These are phyloP conservation scores for Paragorgia papillata DNA, from an alignment of 92 coral and sea anemone genomes.

Conservation along the genomic window DNA sequence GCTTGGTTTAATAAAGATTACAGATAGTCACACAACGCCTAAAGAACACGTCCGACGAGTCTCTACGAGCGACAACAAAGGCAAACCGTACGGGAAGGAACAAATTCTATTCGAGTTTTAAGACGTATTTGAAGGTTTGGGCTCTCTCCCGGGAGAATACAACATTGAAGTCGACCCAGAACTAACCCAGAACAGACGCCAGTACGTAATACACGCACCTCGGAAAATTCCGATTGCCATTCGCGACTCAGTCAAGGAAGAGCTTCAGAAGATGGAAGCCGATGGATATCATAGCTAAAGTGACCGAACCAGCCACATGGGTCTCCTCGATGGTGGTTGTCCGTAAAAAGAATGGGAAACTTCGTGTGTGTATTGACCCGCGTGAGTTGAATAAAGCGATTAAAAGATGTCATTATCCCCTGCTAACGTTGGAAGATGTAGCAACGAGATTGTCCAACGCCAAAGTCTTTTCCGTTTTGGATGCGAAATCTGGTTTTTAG, in stretches of 20 bases:
- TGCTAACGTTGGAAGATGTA: no score
- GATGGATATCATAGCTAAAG: constrained; percentile 7
- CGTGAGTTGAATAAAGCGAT: background rate
- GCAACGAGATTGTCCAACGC: constrained; percentile 1
- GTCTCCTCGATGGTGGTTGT: constrained; percentile 29
- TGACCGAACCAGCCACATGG: constrained; percentile 13
- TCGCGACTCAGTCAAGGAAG: constrained; percentile 8
- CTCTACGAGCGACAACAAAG: background rate
- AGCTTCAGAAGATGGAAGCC: constrained; percentile 6
- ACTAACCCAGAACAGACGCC: background rate
- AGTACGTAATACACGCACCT: constrained; percentile 25
- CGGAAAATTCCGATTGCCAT: constrained; percentile 7
- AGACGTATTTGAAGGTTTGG: constrained; percentile 5
- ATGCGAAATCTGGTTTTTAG: no score
- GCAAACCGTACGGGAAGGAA: background rate
- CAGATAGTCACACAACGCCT: background rate
- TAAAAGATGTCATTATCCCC: constrained; percentile 4
- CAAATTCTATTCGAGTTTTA: background rate
- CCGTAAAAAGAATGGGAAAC: constrained; percentile 5
- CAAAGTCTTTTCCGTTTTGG: no score
- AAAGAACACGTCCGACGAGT: background rate
- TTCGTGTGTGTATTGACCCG: constrained; percentile 9
- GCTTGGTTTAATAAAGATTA: constrained; percentile 15
- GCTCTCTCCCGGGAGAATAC: constrained; percentile 25
- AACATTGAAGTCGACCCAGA: background rate